Base-by-base conservation (phyloP, 2,113 vertebrate species). In the Nothoprocta pentlandii region DNA sequence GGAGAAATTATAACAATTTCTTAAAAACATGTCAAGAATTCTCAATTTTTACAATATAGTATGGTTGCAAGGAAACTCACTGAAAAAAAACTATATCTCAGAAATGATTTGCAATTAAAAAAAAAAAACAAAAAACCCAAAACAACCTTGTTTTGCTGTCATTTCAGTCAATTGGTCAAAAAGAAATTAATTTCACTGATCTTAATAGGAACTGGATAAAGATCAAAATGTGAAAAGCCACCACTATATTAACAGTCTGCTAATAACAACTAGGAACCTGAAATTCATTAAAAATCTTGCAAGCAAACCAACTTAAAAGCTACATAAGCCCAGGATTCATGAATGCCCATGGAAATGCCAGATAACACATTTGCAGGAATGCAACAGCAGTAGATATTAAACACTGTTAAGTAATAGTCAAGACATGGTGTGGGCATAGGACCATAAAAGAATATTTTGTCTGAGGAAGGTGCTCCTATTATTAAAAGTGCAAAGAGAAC, bases 261-360 rank as follows among this genome's bases (percentile, higher is more conserved):
- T 80, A 89, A n/a, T 66, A 92, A 71, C 46, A 71, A 41, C 20
- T 19, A 20, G 26, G 23, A 66, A 90, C 68, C 19, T 80, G 62
- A 95, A 89, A 93, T 64, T 93, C 63, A 85, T 2, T 23, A 76
- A 44, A 95, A 90, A 96, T 34, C 2, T 25, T 58, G 68, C 39
- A 73, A n/a, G 41, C 20, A 94, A 73, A 53, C 25, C 80, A 90
- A 75, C 13, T 63, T 42, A 80, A 30, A 86, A 77, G 44, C 49
- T n/a, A 47, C 8, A 41, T 63, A 78, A 76, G 80, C 69, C 81
- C 74, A 79, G 92, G 94, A 90, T 34, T n/a, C n/a, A 64, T 36
- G 70, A 84, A 46, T 91, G 62, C 46, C 66, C 26, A 41, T 19
- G 39, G 71, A 89, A 92, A 94, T 80, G 68, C 85, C 64, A 87